These are phyloP conservation scores for Lutraria lutraria DNA, from an alignment of 2,888 invertebrate genomes.

Conservation along the genomic window DNA sequence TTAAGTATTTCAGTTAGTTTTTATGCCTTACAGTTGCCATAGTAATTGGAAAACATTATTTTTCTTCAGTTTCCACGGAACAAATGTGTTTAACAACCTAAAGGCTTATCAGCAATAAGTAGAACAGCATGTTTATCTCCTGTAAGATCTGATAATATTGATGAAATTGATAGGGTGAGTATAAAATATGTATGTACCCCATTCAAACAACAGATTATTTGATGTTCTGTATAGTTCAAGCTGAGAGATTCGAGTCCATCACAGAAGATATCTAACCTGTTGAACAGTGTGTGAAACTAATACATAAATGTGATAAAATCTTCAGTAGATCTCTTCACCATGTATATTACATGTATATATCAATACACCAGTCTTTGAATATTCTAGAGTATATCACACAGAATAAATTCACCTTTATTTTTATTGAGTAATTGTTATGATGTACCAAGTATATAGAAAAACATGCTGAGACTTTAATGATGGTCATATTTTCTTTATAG, in stretches of 20 bases:
- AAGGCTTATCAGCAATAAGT: conserved; percentile 1
- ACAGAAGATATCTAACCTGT: background rate
- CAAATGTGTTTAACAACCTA: background rate
- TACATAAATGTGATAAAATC: background rate
- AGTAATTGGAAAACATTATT: conserved; percentile 27
- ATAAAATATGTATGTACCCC: background rate
- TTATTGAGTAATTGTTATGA: too few relatives aligned
- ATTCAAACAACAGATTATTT: background rate
- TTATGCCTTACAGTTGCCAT: conserved; percentile 33
- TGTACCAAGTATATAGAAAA: too few relatives aligned
- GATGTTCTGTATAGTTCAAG: background rate
- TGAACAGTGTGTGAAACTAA: conserved; percentile 8
- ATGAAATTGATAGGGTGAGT: background rate
- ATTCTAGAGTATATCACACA: too few relatives aligned
- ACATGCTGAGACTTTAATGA: too few relatives aligned
- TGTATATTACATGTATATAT: background rate
- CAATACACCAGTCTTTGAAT: background rate
- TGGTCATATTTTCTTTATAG: too few relatives aligned
- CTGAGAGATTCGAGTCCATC: background rate
- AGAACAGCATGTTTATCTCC: conserved; percentile 18
- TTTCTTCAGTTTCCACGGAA: background rate
- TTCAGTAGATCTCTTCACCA: background rate
- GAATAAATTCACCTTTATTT: too few relatives aligned
- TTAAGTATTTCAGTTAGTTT: background rate
- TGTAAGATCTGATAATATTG: conserved; percentile 11